Evolutionary conservation across 2,797 vertebrate genomes (phyloP), one percentile per base, ranked within the genome.

Genomic region (Aldrovandia affinis): DNA sequence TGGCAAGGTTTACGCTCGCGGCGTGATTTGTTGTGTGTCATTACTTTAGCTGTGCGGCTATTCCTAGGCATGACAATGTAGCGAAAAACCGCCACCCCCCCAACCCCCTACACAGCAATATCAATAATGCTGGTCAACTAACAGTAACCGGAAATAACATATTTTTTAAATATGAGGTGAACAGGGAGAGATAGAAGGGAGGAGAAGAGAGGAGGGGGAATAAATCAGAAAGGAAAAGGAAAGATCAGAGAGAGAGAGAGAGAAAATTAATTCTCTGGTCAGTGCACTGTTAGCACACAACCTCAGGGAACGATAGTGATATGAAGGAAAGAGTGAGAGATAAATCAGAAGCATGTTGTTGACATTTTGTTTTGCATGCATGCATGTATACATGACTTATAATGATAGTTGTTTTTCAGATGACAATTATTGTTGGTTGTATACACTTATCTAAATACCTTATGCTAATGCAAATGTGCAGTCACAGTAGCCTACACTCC

Each of bases 211-310:
- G 47, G 36, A 36, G 39, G 28, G 83, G 77, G 15, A 50, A 70
- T 81, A 63, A 42, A 39, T 59, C 78, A 80, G 73, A 82, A 83
- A 65, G 57, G 82, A 85, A 85, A 75, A 82, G 54, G 84, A 83
- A 85, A 86, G 84, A 79, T 57, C 44, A 55, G 80, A 70, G 42
- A 63, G 65, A 84, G 85, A 33, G 83, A 89, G 88, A 90, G 85
- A 78, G 57, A 75, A 85, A 90, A 94, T 94, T 94, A 92, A 94
- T 94, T 93, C 92, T 91, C 90, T 91, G 93, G 92, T 92, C 89
- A 91, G 88, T 82, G 91, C 86, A 90, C 89, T 91, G 90, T 93
- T 91, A 93, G 90, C 91, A 89, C 88, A 84, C 83, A 86, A 92
- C 93, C 92, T 65, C 15, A 0, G 90, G 93, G 90, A 91, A 85